A percentile compares a stretch with the other conserved stretches of the same genome.
These are phyloP conservation scores for Operophtera brumata DNA, from an alignment of 2,888 invertebrate genomes.

Conservation along the genomic window DNA sequence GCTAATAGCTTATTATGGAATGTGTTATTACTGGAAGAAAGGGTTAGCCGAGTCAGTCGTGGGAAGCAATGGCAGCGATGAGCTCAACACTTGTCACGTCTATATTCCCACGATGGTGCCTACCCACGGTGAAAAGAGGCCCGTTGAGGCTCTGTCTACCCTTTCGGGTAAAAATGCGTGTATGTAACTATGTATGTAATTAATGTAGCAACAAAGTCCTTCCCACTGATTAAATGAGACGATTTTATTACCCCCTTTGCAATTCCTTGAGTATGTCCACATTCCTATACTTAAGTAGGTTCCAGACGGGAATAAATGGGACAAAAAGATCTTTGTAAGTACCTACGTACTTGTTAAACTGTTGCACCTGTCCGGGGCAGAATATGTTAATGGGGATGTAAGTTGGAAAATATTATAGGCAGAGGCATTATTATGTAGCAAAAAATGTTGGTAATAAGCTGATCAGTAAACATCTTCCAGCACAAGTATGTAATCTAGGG, in stretches of 20 bases:
- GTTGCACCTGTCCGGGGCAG: constrained; percentile 21
- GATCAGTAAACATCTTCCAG: constrained; percentile 3
- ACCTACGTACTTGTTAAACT: constrained; percentile 25
- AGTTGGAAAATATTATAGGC: constrained; percentile 9
- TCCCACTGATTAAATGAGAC: too few relatives aligned
- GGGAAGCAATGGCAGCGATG: too few relatives aligned
- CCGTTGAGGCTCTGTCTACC: too few relatives aligned
- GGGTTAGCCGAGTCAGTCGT: too few relatives aligned
- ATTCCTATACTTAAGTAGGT: constrained; percentile 4
- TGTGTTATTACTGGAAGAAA: too few relatives aligned
- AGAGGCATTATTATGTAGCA: constrained; percentile 1
- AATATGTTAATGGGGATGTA: constrained; percentile 13
- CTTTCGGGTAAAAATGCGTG: too few relatives aligned
- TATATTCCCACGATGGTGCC: too few relatives aligned
- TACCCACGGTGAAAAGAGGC: too few relatives aligned
- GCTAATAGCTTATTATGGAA: too few relatives aligned
- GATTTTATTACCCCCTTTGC: neutral
- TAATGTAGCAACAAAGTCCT: too few relatives aligned
- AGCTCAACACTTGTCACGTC: too few relatives aligned
- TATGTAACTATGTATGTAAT: too few relatives aligned
- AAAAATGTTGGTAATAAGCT: constrained; percentile 8
- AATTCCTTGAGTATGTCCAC: constrained; percentile 10
- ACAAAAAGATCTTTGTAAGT: constrained; percentile 19
- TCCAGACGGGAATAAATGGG: constrained; percentile 24
- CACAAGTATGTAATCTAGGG: neutral